Percentiles rank a stretch among this genome's conserved stretches.
Conservation (phyloP, 2,888 invertebrate genomes). For the Kryphioiulus occultus region DNA sequence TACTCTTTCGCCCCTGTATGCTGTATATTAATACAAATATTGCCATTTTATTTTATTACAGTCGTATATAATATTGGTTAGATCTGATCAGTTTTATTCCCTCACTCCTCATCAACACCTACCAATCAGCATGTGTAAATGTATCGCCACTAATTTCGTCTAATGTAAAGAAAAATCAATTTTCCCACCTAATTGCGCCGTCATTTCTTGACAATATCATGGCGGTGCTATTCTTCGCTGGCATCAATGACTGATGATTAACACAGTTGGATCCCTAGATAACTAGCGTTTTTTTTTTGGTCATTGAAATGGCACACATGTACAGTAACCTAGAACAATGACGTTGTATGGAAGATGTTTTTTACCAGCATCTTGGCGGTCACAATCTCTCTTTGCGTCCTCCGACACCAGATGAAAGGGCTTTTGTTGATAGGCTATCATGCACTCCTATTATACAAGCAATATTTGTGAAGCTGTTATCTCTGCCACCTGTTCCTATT, state of each 20-base stretch:
- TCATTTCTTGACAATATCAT: neutral
- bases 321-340: neutral
- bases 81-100: too few relatives aligned
- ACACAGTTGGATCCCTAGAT: neutral
- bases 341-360: neutral
- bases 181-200: neutral
- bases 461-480: conserved; percentile 24
- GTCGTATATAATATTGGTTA: too few relatives aligned
- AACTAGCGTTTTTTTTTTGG: neutral
- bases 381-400: neutral
- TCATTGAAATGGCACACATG: neutral
- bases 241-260: neutral
- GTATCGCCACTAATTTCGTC: too few relatives aligned
- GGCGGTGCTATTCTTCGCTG: neutral
- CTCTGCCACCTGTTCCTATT: neutral
- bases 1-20: too few relatives aligned
- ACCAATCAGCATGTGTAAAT: too few relatives aligned
- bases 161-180: too few relatives aligned
- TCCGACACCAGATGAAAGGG: neutral
- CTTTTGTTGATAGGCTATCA: conserved; percentile 18
- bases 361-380: neutral
- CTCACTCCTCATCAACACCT: too few relatives aligned
- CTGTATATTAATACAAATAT: too few relatives aligned
- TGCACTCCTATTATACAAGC: conserved; percentile 16
- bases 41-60: too few relatives aligned